Base-by-base conservation (phyloP, 2,888 invertebrate species). In the Hypselothyrea guttata region DNA sequence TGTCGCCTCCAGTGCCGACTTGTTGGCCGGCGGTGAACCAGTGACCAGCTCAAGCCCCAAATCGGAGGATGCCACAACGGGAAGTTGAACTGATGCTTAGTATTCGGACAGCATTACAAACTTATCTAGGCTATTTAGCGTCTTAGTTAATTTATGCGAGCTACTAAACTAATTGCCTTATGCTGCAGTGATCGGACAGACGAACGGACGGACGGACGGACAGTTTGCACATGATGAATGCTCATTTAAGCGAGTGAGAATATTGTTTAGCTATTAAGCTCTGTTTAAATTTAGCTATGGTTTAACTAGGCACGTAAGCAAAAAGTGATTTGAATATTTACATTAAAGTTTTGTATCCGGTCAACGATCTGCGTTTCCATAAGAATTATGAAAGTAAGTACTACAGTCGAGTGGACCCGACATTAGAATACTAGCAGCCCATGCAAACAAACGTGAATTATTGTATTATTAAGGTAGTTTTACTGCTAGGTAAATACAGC, bases 311-410 rank as follows among this genome's bases (percentile, higher is more conserved):
- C 37, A 16, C 28, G 30, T 75, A 82, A 78, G 75, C 65, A 49
- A 73, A 75, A 63, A 49, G 79, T 73, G 75, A 76, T 76, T 73
- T 78, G 60, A 71, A 75, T 82, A 60, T 59, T 56, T 59, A 75
- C 48, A 75, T 31, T 67, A 71, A 72, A 72, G 53, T 69, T 47
- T 77, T 81, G 72, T 57, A 63, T 77, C 66, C 56, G 51, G 48
- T 48, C 52, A 58, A 38, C 8, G 5, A 42, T 31, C 8, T 34
- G 52, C 38, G 49, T 58, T 63, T 67, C 15, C 38, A 22, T 59
- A 31, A 22, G 5, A 22, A 22, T 4, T 22, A 22, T 22, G 2
- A n/a, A n/a, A 22, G 22, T 22, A 22, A 22, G 22, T 22, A 22
- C 22, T 22, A 22, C 22, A 22, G n/a, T n/a, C n/a, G n/a, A n/a